phyloP scores from a whole-genome alignment of 2,888 invertebrate genomes.

The Drosophila acutilabella region DNA sequence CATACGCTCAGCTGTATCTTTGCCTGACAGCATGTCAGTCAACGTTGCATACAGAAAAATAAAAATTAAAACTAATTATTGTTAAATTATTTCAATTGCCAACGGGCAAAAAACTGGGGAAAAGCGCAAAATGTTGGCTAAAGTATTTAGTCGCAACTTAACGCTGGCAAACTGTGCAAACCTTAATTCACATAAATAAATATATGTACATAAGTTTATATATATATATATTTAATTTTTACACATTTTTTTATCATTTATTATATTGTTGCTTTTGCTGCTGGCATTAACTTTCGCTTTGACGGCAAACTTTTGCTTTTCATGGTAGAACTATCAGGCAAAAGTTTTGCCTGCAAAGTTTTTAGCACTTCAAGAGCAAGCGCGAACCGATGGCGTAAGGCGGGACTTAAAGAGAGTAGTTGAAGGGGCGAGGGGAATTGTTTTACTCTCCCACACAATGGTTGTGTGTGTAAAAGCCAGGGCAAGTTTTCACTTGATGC shows the following conservation, averaged over 20 bases:
- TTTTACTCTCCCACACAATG: slow-evolving; percentile 13
- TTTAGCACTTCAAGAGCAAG: slow-evolving; percentile 77
- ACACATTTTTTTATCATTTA: slow-evolving; percentile 13
- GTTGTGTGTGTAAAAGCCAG: slow-evolving; percentile 48
- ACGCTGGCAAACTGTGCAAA: slow-evolving; percentile 11
- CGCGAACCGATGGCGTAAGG: slow-evolving; percentile 15
- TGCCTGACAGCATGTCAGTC: slow-evolving; percentile 42
- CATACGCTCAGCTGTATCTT: slow-evolving; percentile 16
- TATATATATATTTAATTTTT: neutral
- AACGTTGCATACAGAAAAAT: slow-evolving; percentile 31
- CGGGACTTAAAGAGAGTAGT: neutral
- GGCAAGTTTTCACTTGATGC: slow-evolving; percentile 68
- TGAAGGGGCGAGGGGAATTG: neutral
- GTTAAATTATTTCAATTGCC: slow-evolving; percentile 35
- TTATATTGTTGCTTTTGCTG: slow-evolving; percentile 25
- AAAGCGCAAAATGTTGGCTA: neutral
- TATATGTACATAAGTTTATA: slow-evolving; percentile 21
- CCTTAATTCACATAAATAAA: slow-evolving; percentile 47
- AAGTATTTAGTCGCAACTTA: slow-evolving; percentile 16
- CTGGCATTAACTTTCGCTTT: slow-evolving; percentile 75
- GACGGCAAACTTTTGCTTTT: slow-evolving; percentile 76
- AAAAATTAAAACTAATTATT: slow-evolving; percentile 51
- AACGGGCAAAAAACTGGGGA: slow-evolving; percentile 1
- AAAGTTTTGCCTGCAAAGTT: slow-evolving; percentile 68
- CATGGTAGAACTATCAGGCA: slow-evolving; percentile 62